Conservation (phyloP, 2,888 invertebrate genomes). For the Caenorhabditis virilis region DNA sequence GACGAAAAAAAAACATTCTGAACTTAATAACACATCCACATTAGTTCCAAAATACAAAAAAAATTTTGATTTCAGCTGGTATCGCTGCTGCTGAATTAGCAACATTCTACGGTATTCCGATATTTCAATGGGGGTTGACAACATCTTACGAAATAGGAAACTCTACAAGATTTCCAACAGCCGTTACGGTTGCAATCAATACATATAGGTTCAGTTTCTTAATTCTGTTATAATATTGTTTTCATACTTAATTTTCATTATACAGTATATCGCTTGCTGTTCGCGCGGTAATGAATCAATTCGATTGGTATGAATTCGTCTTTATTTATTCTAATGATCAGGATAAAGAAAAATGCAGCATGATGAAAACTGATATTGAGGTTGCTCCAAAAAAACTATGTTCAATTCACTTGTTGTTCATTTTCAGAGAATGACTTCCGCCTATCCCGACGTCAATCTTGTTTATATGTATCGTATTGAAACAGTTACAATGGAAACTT, state of each 20-base stretch:
- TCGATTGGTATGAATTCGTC: slow-evolving; percentile 50
- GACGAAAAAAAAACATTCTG: too few species aligned
- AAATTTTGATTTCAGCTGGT: too few species aligned
- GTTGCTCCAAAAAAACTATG: slow-evolving; percentile 2
- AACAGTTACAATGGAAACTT: slow-evolving; percentile 2
- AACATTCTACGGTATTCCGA: slow-evolving; percentile 39
- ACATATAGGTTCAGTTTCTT: slow-evolving; percentile 21
- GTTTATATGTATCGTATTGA: slow-evolving; percentile 15
- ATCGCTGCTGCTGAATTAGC: slow-evolving; percentile 36
- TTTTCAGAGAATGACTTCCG: neutral
- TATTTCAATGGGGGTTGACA: slow-evolving; percentile 41
- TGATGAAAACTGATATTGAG: slow-evolving; percentile 47
- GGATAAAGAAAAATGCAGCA: slow-evolving; percentile 45
- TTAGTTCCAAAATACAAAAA: too few species aligned
- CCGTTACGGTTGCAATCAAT: slow-evolving; percentile 19
- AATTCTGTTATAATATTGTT: too few species aligned
- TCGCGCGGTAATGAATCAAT: slow-evolving; percentile 39
- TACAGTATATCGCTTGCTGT: slow-evolving; percentile 50
- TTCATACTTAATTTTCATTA: too few species aligned
- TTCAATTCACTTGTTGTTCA: neutral
- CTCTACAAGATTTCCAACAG: slow-evolving; percentile 35
- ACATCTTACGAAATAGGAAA: slow-evolving; percentile 30
- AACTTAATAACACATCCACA: too few species aligned
- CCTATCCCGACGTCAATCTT: too few species aligned
- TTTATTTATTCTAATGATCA: slow-evolving; percentile 48